phyloP scores from a whole-genome alignment of 2,797 vertebrate species.

The Sebastes iracundus region DNA sequence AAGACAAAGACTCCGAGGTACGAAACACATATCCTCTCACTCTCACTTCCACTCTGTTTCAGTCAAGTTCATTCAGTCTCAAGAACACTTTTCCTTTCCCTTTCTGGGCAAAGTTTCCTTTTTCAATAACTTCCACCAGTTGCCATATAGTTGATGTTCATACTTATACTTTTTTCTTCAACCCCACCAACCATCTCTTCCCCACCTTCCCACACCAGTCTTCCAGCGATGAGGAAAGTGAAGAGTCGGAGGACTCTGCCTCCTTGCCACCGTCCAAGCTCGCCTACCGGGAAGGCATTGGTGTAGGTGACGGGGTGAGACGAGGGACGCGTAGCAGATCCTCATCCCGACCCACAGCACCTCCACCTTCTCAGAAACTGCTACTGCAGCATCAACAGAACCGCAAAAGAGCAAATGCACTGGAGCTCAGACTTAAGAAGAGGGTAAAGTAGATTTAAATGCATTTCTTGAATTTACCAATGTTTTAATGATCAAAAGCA shows the following conservation, averaged over 20 bases:
- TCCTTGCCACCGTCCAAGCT: slow-evolving; percentile 73
- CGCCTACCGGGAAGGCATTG: slow-evolving; percentile 76
- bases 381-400: slow-evolving; percentile 84
- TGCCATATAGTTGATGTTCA: neutral
- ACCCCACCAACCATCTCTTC: neutral
- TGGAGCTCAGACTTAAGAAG: slow-evolving; percentile 83
- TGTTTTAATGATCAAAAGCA: neutral
- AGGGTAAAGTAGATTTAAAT: slow-evolving; percentile 68
- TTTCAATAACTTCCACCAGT: neutral
- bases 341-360: slow-evolving; percentile 70
- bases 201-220: slow-evolving; percentile 56
- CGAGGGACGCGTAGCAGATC: slow-evolving; percentile 39
- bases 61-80: neutral
- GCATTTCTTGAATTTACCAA: neutral
- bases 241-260: slow-evolving; percentile 61
- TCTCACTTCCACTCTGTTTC: neutral
- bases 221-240: slow-evolving; percentile 79
- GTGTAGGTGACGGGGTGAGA: slow-evolving; percentile 53
- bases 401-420: slow-evolving; percentile 81
- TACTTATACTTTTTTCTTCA: neutral
- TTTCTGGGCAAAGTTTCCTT: no score
- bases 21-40: neutral
- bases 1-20: slow-evolving; percentile 89
- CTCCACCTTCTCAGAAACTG: slow-evolving; percentile 84
- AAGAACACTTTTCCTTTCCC: neutral